Percentiles rank a stretch among this genome's conserved stretches.
Evolutionary conservation across 2,113 vertebrate genomes (phyloP).

Genomic region (Callipepla californica): DNA sequence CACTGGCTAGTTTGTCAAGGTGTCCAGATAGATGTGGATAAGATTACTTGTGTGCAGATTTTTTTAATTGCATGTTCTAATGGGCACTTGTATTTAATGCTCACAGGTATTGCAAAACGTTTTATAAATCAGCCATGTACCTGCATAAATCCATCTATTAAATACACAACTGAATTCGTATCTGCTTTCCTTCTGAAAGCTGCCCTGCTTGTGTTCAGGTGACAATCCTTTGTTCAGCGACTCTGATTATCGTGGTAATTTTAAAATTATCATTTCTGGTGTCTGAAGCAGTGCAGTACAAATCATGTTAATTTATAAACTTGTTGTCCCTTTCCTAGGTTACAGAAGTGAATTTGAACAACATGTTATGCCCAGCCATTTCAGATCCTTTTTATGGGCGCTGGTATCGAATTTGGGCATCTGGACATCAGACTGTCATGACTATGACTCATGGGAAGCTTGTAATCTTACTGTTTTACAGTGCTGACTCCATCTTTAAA

Average conservation of each 20-base stretch:
- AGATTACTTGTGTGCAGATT: not conserved
- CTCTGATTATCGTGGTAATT: not conserved
- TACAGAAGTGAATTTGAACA: constrained; percentile 98
- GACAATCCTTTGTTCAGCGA: no score
- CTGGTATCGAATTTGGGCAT: constrained; percentile 97
- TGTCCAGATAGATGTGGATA: not conserved
- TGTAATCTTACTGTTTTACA: constrained; percentile 87
- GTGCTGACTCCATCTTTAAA: constrained; percentile 81
- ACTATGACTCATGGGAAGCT: constrained; percentile 95
- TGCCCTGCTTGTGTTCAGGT: not conserved
- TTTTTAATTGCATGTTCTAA: constrained; percentile 4
- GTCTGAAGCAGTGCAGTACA: not conserved
- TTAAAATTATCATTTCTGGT: not conserved
- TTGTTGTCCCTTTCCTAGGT: constrained; percentile 76
- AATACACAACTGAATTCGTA: not conserved
- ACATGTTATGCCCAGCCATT: constrained; percentile 98
- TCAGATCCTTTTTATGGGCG: constrained; percentile 98
- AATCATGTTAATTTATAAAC: not conserved
- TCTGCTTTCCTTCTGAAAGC: constrained; percentile 1
- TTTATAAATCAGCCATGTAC: not conserved
- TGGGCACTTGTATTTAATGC: not conserved
- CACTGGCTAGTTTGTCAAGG: not conserved
- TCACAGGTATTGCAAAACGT: not conserved
- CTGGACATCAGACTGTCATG: constrained; percentile 95
- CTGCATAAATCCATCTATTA: constrained; percentile 36